phyloP scores from a whole-genome alignment of 2,888 invertebrate genomes.

The Synanthedon formicaeformis region DNA sequence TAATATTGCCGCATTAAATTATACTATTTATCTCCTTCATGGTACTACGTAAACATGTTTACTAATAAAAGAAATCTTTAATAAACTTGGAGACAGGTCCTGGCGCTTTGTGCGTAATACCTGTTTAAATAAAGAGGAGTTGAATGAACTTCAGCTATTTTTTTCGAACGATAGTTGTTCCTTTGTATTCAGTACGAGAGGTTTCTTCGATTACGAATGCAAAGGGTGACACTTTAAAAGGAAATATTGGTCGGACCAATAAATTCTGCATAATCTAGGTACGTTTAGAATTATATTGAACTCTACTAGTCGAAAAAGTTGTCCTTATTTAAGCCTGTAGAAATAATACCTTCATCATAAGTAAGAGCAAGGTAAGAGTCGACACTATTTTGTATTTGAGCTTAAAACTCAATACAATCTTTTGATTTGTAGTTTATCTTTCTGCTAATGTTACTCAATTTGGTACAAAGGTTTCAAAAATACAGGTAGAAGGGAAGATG shows the following conservation, averaged over 20 bases:
- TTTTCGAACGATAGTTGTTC: slow-evolving; percentile 38
- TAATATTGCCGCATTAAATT: too few relatives aligned
- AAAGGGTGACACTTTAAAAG: slow-evolving; percentile 59
- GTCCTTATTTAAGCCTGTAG: too few relatives aligned
- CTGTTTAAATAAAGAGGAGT: slow-evolving; percentile 29
- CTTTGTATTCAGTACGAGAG: slow-evolving; percentile 57
- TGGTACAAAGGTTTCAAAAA: neutral
- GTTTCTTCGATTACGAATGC: slow-evolving; percentile 62
- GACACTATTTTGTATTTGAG: too few relatives aligned
- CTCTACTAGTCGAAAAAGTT: neutral
- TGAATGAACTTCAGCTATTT: slow-evolving; percentile 46
- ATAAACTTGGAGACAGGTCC: slow-evolving; percentile 4
- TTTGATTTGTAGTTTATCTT: neutral
- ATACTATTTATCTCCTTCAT: too few relatives aligned
- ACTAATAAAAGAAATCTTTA: slow-evolving; percentile 1
- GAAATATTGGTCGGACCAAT: slow-evolving; percentile 52
- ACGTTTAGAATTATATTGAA: neutral
- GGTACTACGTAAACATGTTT: neutral
- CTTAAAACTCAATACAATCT: too few relatives aligned
- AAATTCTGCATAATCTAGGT: slow-evolving; percentile 16
- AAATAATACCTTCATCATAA: too few relatives aligned
- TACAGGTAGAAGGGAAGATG: slow-evolving; percentile 10
- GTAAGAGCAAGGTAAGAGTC: too few relatives aligned
- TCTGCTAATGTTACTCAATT: neutral
- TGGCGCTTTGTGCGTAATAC: slow-evolving; percentile 9